Evolutionary conservation across 2,797 vertebrate genomes (phyloP), one percentile per base, ranked within the genome.

Genomic region (Gastrophryne carolinensis): DNA sequence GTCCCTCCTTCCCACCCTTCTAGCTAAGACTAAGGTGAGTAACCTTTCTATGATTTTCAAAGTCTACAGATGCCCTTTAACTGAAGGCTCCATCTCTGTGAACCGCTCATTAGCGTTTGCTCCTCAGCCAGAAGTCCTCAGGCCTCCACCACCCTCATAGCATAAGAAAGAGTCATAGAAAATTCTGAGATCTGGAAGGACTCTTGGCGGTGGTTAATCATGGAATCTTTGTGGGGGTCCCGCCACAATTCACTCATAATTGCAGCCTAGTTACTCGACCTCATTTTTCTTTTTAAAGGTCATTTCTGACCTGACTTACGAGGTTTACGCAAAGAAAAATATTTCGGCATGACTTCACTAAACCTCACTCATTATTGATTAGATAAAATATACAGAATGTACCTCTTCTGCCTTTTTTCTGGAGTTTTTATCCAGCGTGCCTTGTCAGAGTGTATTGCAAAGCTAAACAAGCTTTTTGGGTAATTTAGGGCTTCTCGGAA

Each of bases 281-380:
- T 65, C 63, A 52, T 66, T 52, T 15, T 66, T 52, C 47, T 66
- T 23, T 3, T 29, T 52, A 30, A 12, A 37, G 63, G 13, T 66
- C 63, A 66, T 53, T 52, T 44, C 19, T 53, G 63, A 66, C 30
- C 47, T 26, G 63, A 52, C 44, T 24, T 19, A 12, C 52, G 64
- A 67, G 64, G 47, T 27, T 21, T 37, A 37, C 64, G 47, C 47
- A 67, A 67, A 67, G 64, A 67, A 67, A 53, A 53, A 67, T 23
- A 67, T 34, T 30, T 67, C 19, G 39, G 50, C 49, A 54, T 67
- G 37, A n/a, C n/a, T n/a, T n/a, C n/a, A 39, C 49, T 27, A 52
- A 5, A 21, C 10, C 4, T 26, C 30, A 15, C 64, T 53, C 30
- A 67, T 67, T 67, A 67, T 13, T 30, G 26, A 37, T 27, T 34